Evolutionary conservation across 1,140 invertebrate species (phyloP), one percentile per base, ranked within the genome.

Genomic region (Wasmannia auropunctata): DNA sequence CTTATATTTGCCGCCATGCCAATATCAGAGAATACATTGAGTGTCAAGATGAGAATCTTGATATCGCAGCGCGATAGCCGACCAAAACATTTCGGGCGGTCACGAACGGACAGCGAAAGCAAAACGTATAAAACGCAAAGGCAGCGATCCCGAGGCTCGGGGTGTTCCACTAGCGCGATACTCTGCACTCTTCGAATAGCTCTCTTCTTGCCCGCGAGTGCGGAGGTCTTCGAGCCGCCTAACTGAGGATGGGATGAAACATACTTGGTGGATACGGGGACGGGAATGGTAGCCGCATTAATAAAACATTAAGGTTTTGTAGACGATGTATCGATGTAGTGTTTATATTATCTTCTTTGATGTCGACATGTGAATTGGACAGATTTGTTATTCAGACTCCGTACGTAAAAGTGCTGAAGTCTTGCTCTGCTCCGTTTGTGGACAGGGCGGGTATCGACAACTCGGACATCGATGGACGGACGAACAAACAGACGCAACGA

Each of bases 321-420:
- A 92, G 94, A 94, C 92, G 93, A 95, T 95, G 93, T 95, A 95
- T 95, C 95, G 94, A 95, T 95, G 94, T 95, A 95, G 95, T 94
- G 95, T 95, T 95, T 95, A 95, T 95, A 95, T 95, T 95, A 95
- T 95, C 95, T 95, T 95, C 95, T 95, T 95, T 95, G 94, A 95
- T 95, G 94, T 95, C 95, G 95, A 95, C 95, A 95, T 95, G 94
- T 95, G 95, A 95, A 95, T 95, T 95, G 95, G 95, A 95, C 94
- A 95, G 95, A 95, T 95, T 95, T 95, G 95, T 95, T 95, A 95
- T 95, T 95, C 94, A 95, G 94, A 92, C 93, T 95, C 92, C 93
- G 94, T 95, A 95, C 93, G 94, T 94, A 95, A 95, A 95, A 95
- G 94, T 95, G 94, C 92, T 95, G 94, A 95, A 95, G 95, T 95